Base-by-base conservation (phyloP, 1,140 invertebrate genomes). In the Drosophila parvula region DNA sequence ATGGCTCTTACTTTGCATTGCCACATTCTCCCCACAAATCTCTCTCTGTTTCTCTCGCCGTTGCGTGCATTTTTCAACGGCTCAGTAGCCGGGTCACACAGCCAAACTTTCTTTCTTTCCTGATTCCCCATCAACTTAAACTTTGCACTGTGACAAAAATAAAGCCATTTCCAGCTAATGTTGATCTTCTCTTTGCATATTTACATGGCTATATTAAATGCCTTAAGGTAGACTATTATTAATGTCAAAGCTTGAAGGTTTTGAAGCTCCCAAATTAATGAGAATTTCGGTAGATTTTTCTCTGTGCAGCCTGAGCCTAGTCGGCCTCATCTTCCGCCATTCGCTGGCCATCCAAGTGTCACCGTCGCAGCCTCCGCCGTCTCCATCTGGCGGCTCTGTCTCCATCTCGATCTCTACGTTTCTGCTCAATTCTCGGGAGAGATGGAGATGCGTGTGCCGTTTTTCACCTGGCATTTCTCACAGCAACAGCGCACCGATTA, bases 1-100 rank as follows among this genome's bases (percentile, higher is more conserved):
- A 89, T 80, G 84, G 73, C 80, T 80, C 70, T 86, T 88, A 62
- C 67, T 86, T 86, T 88, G 83, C 83, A 88, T 86, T 74, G 65
- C 60, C 62, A 70, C 70, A 74, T 60, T 74, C 78, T 75, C 71
- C 61, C 65, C 65, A 65, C 61, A 67, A 65, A 51, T 63, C 59
- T 74, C 58, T 63, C 36, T 43, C 27, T 30, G 51, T 62, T 40
- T 60, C 56, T 53, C 36, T 48, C 43, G 58, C 16, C 36, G 63
- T 45, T 78, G 82, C 78, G 78, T 81, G 64, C 74, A 85, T 86
- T 86, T 86, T 75, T 81, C 74, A 85, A 71, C 75, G 84, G 70
- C 79, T 86, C 83, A 86, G 82, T 86, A 86, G 82, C 82, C 70
- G 60, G 84, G 83, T 88, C 83, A 89, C 53, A 67, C 65, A 76